Evolutionary conservation across 2,113 vertebrate genomes (phyloP), one percentile per base, ranked within the genome.

Genomic region (Cheirogaleus medius): DNA sequence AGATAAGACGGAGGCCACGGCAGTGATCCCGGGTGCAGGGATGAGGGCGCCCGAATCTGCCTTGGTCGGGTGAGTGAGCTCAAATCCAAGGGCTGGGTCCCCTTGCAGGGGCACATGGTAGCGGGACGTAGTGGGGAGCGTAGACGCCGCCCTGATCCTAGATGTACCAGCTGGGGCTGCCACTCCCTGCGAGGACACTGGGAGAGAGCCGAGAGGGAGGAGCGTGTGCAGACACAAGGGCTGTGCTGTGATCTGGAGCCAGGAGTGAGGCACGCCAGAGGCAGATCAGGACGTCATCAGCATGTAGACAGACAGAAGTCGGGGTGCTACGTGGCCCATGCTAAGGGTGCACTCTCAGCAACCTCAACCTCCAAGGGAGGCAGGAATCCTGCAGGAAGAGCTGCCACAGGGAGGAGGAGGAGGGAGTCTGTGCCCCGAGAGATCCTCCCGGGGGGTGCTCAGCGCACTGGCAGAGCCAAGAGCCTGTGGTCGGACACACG

Each of bases 401-500:
- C n/a, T 37, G n/a, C 60, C 66, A 18, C 10, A 3, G 20, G 60
- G 17, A n/a, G 37, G 15, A 84, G 27, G 14, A 27, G 87, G 42
- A 47, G 23, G 9, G 34, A 37, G 49, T 14, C 52, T 23, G 5
- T 39, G 68, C 56, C 64, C 34, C 8, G 7, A 0, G 23, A 44
- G 34, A 64, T 18, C 23, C 47, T 25, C 83, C 1, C 1, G n/a
- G 25, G 32, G 49, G 23, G 3, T 6, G 0, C 47, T 82, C 60
- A 58, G 64, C 80, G 54, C 54, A 1, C 5, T 29, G 4, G 9
- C 56, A 58, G 27, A 85, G 54, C n/a, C 71, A 29, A 73, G 44
- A 86, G 1, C 6, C 0, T 13, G 6, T 27, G 7, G 11, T 56
- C 1, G 0, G 23, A 15, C 15, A 63, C 3, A 0, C 66, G 74